Evolutionary conservation across 2,113 vertebrate species (phyloP), one percentile per base, ranked within the genome.

Genomic region (Pseudorhombus dupliciocellatus): DNA sequence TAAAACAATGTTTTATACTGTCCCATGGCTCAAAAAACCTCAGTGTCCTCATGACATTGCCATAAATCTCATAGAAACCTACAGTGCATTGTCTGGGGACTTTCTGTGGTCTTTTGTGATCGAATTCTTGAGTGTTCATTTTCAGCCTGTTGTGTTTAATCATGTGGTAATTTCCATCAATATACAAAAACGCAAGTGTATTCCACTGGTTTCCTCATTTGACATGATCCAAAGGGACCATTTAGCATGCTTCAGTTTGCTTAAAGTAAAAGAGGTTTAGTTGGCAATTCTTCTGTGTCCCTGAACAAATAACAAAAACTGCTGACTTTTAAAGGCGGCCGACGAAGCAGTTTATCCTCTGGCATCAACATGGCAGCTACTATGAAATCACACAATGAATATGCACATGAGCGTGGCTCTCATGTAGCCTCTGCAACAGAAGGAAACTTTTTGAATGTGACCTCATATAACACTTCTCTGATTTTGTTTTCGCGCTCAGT

Each of bases 241-340:
- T 82, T 85, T 82, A 84, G 81, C 72, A 25, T 63, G 61, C 60
- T 52, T 78, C 67, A 68, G 48, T 81, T 84, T 83, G 77, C 73
- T 81, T 51, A 86, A 84, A 89, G 70, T 84, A 86, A 89, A 86
- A 89, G 66, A 70, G 77, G 62, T 85, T 88, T 81, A 70, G 84
- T 77, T 22, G 66, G 77, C 85, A 81, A 81, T 85, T 84, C 80
- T 88, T 77, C 61, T 70, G 61, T 83, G 80, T 84, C 84, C 82
- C 84, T 83, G 73, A 86, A 89, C 88, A 89, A 89, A 89, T 81
- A 84, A 80, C 34, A 58, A 72, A 86, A 81, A 86, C 20, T 85
- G 88, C 83, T 87, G 84, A 90, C 70, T 73, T 81, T 75, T 48
- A 31, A 73, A 81, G 65, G 64, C 3, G 20, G 81, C 75, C 75